These are phyloP conservation scores for Knipowitschia caucasica DNA, from an alignment of 2,797 vertebrate species.

Conservation along the genomic window DNA sequence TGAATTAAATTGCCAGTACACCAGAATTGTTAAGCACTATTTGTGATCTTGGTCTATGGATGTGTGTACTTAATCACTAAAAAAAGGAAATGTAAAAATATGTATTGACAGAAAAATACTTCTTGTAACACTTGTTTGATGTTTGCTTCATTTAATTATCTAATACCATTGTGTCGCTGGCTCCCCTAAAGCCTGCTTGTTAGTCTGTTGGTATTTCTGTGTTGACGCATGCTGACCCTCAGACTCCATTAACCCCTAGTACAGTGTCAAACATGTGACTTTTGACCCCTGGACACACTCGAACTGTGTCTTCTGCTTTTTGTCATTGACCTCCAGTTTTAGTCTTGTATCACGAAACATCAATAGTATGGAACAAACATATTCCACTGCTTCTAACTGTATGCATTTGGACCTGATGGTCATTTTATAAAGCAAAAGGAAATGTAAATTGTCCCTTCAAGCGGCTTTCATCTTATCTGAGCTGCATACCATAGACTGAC, in stretches of 20 bases:
- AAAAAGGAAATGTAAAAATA: background rate
- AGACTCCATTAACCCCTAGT: constrained; percentile 33
- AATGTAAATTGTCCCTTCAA: constrained; percentile 45
- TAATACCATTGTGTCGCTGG: background rate
- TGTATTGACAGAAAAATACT: too few species aligned
- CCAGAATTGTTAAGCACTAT: too few species aligned
- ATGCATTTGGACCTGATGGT: constrained; percentile 56
- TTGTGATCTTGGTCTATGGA: too few species aligned
- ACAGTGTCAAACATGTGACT: constrained; percentile 49
- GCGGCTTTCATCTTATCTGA: constrained; percentile 67
- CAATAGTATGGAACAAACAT: constrained; percentile 9
- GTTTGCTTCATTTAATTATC: background rate
- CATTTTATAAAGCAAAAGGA: constrained; percentile 24
- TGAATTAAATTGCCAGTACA: too few species aligned
- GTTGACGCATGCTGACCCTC: constrained; percentile 33
- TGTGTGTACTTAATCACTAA: too few species aligned
- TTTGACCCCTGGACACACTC: constrained; percentile 47
- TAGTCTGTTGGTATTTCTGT: constrained; percentile 2
- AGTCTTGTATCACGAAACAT: constrained; percentile 8
- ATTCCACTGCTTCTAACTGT: background rate
- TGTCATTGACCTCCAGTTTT: constrained; percentile 15
- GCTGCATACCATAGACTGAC: constrained; percentile 62
- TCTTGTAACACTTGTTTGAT: background rate
- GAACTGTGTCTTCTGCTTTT: constrained; percentile 24
- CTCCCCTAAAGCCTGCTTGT: constrained; percentile 4